Conservation (phyloP, 2,888 invertebrate species). For the Thysanoteuthis rhombus region DNA sequence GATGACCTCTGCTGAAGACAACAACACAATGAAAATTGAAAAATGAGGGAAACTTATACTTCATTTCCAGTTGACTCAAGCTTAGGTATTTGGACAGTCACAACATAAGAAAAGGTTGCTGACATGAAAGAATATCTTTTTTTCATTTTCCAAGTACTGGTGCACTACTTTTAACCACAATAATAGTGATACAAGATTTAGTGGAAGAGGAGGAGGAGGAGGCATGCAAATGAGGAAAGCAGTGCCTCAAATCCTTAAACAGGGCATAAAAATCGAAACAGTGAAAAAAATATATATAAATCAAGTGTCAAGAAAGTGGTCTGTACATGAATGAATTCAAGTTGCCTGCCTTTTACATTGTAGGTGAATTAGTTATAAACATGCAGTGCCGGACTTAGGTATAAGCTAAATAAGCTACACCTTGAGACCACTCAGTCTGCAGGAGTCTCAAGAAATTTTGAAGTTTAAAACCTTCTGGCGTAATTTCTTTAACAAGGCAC, state of each 20-base stretch:
- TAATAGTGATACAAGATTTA: not conserved
- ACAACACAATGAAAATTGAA: not conserved
- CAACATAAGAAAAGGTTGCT: not conserved
- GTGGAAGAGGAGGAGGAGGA: not conserved
- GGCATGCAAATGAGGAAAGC: constrained; percentile 12
- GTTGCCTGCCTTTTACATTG: not conserved
- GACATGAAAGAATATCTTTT: not conserved
- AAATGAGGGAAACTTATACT: not conserved
- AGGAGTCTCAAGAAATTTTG: too few species aligned
- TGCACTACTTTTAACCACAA: constrained; percentile 12
- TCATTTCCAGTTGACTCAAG: not conserved
- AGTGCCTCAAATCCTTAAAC: not conserved
- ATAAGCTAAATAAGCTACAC: too few species aligned
- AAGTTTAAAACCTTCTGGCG: too few species aligned
- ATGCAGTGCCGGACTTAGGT: too few species aligned
- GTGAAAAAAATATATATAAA: not conserved
- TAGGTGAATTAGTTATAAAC: not conserved
- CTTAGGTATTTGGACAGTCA: not conserved
- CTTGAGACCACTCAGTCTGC: too few species aligned
- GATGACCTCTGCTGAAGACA: not conserved
- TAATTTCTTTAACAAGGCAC: too few species aligned
- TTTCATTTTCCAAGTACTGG: not conserved
- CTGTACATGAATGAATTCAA: not conserved
- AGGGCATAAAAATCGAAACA: not conserved
- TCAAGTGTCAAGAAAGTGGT: not conserved